Evolutionary conservation across 2,888 invertebrate genomes (phyloP).

Genomic region (Tenthredo distinguenda): DNA sequence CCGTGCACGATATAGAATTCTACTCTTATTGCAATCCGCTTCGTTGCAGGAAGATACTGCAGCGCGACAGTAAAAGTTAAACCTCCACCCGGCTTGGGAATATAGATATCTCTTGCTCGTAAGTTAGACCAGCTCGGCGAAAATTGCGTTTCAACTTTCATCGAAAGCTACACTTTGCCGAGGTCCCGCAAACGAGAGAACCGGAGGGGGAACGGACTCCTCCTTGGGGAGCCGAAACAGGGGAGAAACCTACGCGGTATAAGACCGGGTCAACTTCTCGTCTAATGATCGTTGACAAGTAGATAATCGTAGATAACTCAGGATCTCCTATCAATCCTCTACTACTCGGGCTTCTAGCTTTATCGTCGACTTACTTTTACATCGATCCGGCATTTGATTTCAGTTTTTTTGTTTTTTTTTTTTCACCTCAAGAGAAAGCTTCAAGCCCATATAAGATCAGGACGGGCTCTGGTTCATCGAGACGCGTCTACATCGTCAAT

Average conservation of each 20-base stretch:
- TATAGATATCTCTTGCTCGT: conserved; percentile 30
- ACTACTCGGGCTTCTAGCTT: neutral
- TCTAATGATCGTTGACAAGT: conserved; percentile 40
- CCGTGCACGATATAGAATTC: conserved; percentile 12
- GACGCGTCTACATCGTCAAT: neutral
- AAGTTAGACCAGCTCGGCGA: conserved; percentile 56
- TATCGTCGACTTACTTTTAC: neutral
- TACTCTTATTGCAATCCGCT: conserved; percentile 23
- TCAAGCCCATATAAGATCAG: neutral
- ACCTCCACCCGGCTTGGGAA: conserved; percentile 20
- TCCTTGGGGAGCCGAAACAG: neutral
- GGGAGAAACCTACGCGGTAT: neutral
- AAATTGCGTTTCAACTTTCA: conserved; percentile 66
- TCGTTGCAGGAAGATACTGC: neutral
- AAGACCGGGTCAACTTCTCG: conserved; percentile 10
- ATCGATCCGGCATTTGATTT: neutral
- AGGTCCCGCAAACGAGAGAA: conserved; percentile 17
- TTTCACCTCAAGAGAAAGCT: neutral
- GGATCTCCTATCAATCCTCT: neutral
- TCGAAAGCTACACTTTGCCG: conserved; percentile 40
- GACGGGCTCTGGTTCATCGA: neutral
- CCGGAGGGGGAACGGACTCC: neutral
- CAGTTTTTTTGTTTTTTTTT: neutral
- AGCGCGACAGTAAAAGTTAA: conserved; percentile 47
- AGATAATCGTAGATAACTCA: neutral